Evolutionary conservation across 2,113 vertebrate genomes (phyloP).

Genomic region (Aramus guarauna): DNA sequence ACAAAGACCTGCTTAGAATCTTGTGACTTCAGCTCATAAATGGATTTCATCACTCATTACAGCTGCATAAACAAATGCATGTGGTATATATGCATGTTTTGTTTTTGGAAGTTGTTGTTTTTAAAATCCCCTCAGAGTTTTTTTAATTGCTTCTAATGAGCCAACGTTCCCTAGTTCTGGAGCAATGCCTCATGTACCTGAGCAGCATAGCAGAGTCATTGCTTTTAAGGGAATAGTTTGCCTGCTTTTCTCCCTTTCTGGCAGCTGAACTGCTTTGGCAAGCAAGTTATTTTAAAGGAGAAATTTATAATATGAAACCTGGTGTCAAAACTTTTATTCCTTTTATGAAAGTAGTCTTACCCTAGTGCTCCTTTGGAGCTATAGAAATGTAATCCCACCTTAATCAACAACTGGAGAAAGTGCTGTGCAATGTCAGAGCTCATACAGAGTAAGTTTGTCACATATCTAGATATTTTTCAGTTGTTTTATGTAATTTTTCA

Average conservation of each 20-base stretch:
- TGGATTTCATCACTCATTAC: conserved; percentile 65
- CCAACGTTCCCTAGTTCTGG: background rate
- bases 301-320: conserved; percentile 27
- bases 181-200: background rate
- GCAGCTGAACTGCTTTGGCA: conserved; percentile 37
- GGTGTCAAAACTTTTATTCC: conserved; percentile 25
- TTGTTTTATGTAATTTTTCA: background rate
- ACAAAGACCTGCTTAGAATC: conserved; percentile 67
- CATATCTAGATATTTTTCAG: background rate
- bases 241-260: conserved; percentile 21
- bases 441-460: background rate
- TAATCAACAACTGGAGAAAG: background rate
- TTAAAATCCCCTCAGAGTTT: conserved; percentile 33
- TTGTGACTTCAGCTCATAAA: conserved; percentile 67
- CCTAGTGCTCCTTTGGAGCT: background rate
- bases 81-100: conserved; percentile 50
- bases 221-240: conserved; percentile 46
- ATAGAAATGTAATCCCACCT: background rate
- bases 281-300: conserved; percentile 9
- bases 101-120: conserved; percentile 53
- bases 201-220: background rate
- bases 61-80: conserved; percentile 70
- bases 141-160: conserved; percentile 60
- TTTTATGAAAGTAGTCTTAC: conserved; percentile 6
- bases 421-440: background rate